Percentiles rank a stretch among this genome's conserved stretches.
Evolutionary conservation across 2,888 invertebrate species (phyloP).

Genomic region (Ellobium chinense): DNA sequence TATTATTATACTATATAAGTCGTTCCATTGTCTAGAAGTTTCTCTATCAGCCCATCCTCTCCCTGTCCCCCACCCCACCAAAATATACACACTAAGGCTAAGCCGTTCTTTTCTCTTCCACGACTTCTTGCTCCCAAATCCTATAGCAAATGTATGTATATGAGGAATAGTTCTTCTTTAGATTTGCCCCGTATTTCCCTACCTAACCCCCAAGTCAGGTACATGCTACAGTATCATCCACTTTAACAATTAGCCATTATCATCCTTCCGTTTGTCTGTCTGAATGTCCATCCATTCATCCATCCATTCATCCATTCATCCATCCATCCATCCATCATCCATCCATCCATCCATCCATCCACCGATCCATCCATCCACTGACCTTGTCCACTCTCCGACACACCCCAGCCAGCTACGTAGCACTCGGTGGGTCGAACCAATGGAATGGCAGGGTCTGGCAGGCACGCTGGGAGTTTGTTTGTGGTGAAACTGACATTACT

Average conservation of each 20-base stretch:
- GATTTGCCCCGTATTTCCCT: too few species aligned
- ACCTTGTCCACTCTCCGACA: constrained; percentile 34
- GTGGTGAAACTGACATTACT: constrained; percentile 23
- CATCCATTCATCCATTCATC: not conserved
- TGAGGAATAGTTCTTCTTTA: too few species aligned
- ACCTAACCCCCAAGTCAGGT: too few species aligned
- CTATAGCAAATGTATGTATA: too few species aligned
- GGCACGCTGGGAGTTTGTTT: constrained; percentile 38
- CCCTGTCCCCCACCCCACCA: not conserved
- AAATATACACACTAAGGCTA: not conserved
- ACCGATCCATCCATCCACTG: not conserved
- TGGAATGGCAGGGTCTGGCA: constrained; percentile 38
- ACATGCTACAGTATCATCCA: too few species aligned
- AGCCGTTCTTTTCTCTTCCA: too few species aligned
- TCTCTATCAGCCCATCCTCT: not conserved
- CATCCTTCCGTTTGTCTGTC: not conserved
- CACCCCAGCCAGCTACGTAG: constrained; percentile 48
- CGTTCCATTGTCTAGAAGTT: not conserved
- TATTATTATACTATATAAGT: too few species aligned
- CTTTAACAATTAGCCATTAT: not conserved
- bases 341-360: not conserved
- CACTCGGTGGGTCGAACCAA: constrained; percentile 7
- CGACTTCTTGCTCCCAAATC: too few species aligned
- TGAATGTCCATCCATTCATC: not conserved
- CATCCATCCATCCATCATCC: not conserved